Conservation (phyloP, 1,140 invertebrate genomes). For the Philotrypesis tridentata region DNA sequence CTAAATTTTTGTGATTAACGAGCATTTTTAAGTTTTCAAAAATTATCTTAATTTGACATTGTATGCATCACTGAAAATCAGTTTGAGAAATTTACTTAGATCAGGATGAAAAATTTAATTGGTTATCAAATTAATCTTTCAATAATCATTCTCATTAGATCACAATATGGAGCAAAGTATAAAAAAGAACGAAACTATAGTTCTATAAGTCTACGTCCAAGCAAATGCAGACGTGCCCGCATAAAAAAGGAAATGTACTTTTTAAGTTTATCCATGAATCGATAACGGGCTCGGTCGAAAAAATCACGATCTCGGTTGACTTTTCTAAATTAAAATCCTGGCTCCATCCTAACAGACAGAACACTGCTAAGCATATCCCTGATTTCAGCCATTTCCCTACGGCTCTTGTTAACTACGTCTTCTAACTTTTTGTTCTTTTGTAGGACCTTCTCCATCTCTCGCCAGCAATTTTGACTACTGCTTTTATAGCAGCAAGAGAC, state of each 20-base stretch:
- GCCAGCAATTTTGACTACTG: slow-evolving; percentile 57
- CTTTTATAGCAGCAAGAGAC: slow-evolving; percentile 52
- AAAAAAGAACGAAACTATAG: not conserved
- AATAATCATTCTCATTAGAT: not conserved
- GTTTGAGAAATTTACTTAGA: too few relatives aligned
- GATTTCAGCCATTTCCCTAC: slow-evolving; percentile 62
- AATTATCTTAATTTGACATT: not conserved
- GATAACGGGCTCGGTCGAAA: not conserved
- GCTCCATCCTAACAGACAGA: slow-evolving; percentile 66
- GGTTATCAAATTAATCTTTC: not conserved
- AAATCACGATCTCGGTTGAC: not conserved
- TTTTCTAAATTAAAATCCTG: slow-evolving; percentile 58
- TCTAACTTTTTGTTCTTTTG: slow-evolving; percentile 63
- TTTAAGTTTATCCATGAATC: not conserved
- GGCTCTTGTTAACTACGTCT: slow-evolving; percentile 59
- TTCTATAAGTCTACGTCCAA: not conserved
- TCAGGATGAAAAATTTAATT: not conserved
- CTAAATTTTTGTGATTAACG: not conserved
- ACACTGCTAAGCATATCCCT: slow-evolving; percentile 63
- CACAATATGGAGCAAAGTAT: not conserved
- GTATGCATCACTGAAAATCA: too few relatives aligned
- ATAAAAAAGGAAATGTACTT: not conserved
- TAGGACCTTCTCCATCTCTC: slow-evolving; percentile 60
- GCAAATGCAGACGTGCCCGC: not conserved
- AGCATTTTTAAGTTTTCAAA: not conserved